Percentiles rank a stretch among this genome's conserved stretches.
These are phyloP conservation scores for Hydraecia micacea DNA, from an alignment of 2,888 invertebrate genomes.

Conservation along the genomic window DNA sequence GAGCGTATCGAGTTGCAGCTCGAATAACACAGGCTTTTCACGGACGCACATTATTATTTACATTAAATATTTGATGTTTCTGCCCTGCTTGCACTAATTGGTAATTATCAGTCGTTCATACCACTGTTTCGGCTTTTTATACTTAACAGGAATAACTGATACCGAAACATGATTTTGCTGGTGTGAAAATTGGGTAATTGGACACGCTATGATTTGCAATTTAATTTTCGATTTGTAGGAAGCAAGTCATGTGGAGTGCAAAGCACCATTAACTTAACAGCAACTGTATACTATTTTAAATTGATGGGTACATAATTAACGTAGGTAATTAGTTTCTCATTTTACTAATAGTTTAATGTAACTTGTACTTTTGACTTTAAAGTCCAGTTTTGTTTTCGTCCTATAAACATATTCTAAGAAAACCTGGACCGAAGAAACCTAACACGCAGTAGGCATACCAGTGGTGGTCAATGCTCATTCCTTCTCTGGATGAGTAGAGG, in stretches of 20 bases:
- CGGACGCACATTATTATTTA: constrained; percentile 55
- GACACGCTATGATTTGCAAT: neutral
- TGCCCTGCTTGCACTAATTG: constrained; percentile 7
- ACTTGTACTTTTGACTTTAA: neutral
- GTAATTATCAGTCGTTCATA: neutral
- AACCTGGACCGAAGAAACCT: neutral
- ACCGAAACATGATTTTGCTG: neutral
- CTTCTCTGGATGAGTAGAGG: neutral
- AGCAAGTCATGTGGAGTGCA: neutral
- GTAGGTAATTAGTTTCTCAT: neutral
- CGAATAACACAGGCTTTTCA: constrained; percentile 63
- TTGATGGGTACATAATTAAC: neutral
- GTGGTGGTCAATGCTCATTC: neutral
- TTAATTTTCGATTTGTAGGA: neutral
- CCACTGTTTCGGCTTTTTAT: neutral
- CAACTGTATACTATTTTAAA: neutral
- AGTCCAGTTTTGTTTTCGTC: neutral
- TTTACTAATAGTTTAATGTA: neutral
- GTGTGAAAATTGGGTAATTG: neutral
- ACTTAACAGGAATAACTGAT: neutral
- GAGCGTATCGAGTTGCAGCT: constrained; percentile 64
- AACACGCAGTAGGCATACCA: neutral
- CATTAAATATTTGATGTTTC: constrained; percentile 4
- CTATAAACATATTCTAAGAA: neutral
- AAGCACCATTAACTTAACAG: neutral